These are phyloP conservation scores for Hemiscyllium ocellatum DNA, from an alignment of 2,113 vertebrate species.

Conservation along the genomic window DNA sequence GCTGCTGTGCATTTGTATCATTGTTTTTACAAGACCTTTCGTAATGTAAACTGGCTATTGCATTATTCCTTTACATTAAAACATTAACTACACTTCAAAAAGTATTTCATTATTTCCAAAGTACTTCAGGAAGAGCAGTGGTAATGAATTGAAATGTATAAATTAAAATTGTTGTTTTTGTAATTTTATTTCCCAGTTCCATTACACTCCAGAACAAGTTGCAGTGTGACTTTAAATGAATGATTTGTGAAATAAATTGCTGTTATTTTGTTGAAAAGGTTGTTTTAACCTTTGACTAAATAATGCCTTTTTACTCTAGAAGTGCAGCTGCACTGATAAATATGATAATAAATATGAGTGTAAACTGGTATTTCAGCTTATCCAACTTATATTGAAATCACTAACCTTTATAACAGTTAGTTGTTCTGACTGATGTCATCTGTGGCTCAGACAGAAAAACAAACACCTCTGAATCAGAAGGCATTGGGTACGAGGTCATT, in stretches of 20 bases:
- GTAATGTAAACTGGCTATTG: not conserved
- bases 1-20: no score
- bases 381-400: not conserved
- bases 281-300: not conserved
- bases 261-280: not conserved
- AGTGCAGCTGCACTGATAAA: not conserved
- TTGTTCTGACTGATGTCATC: not conserved
- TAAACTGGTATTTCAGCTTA: not conserved
- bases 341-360: not conserved
- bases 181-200: not conserved
- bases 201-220: not conserved
- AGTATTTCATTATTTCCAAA: not conserved
- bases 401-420: not conserved
- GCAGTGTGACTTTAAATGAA: not conserved
- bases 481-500: not conserved
- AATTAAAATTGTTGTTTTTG: not conserved
- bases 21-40: no score
- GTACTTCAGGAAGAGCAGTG: not conserved
- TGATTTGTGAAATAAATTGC: not conserved
- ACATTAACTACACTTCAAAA: not conserved
- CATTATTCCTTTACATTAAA: not conserved
- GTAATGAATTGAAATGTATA: not conserved
- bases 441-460: not conserved
- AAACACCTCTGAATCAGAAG: not conserved
- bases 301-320: not conserved